Base-by-base conservation (phyloP, 2,797 vertebrate genomes). In the Heteromormyrus szaboi region DNA sequence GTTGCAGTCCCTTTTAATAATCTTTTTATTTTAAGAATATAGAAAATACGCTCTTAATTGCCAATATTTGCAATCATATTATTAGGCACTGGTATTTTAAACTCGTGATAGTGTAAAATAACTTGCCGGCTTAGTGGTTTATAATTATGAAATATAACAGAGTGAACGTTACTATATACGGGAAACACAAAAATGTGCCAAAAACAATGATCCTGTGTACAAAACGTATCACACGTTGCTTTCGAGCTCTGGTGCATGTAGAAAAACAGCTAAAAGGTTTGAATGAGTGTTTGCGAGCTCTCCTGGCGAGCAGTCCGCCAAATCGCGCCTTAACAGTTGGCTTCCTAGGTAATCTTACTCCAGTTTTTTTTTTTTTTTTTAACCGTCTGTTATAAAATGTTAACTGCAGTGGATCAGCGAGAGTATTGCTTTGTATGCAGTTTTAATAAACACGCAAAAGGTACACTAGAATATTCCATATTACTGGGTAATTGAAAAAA, bases 251-350 rank as follows among this genome's bases (percentile, higher is more conserved):
- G 19, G 76, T 81, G 17, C 17, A n/a, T 44, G 41, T 44, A 44
- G 76, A 2, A 51, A 53, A 51, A 53, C 50, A 54, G 84, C 12
- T 85, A 48, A 14, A 85, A 50, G 22, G 81, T 85, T 51, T 85
- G 81, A 85, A 85, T 85, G 79, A 72, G 14, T 72, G 29, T 72
- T 72, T 81, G 41, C 19, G 0, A 44, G 19, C 37, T 3, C 72
- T n/a, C 72, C 41, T 0, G 22, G 62, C 14, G 25, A 46, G 12
- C 4, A 88, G 62, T 88, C 44, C 87, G 87, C 87, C 87, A 88
- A 88, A 72, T 88, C 87, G 87, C 87, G 87, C 87, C 87, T 88
- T 48, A 46, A 87, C 25, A 48, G 59, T 51, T 76, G 87, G 41
- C 46, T 88, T 50, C 29, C 62, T 72, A 50, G 17, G 44, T 72